Base-by-base conservation (phyloP, 2,113 vertebrate genomes). In the Strix uralensis region DNA sequence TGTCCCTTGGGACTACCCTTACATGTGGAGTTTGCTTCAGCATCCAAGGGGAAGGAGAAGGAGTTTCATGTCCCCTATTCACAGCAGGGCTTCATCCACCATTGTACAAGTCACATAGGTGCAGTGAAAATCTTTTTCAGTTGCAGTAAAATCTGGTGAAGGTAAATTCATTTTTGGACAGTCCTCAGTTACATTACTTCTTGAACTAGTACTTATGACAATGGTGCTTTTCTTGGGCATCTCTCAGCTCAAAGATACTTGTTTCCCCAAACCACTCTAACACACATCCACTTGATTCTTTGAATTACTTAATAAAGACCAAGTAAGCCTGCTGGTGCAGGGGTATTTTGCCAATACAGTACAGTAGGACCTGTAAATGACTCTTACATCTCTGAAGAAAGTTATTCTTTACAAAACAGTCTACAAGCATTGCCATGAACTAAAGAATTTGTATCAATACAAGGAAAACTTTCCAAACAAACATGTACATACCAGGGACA, bases 51-150 rank as follows among this genome's bases (percentile, higher is more conserved):
- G 17, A 72, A 55, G 10, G 8, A 84, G 38, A 20, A 71, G 20
- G 8, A 30, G 42, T 54, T 87, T 38, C 61, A 71, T 2, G 3
- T 11, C 4, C 13, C 8, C 29, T 73, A 0, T 38, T 59, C 17
- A 47, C 23, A 84, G 2, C 10, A 8, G 18, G 5, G 25, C 10
- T 74, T 20, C 32, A 66, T n/a, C 32, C 10, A 81, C 13, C 16
- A 11, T 11, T 5, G 0, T 14, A 66, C 12, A 42, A 15, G 10
- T 15, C 29, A 40, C 0, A 1, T 8, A 40, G 21, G 14, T 44
- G 30, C 20, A 80, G 26, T 9, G 14, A 94, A 11, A 32, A 19
- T 10, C 26, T 40, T 63, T 18, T 44, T 54, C 59, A 77, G 20
- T 6, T n/a, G 26, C 11, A 88, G n/a, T 15, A 85, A 62, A 82